phyloP scores from a whole-genome alignment of 2,888 invertebrate genomes.

The Lucinisca nassula region DNA sequence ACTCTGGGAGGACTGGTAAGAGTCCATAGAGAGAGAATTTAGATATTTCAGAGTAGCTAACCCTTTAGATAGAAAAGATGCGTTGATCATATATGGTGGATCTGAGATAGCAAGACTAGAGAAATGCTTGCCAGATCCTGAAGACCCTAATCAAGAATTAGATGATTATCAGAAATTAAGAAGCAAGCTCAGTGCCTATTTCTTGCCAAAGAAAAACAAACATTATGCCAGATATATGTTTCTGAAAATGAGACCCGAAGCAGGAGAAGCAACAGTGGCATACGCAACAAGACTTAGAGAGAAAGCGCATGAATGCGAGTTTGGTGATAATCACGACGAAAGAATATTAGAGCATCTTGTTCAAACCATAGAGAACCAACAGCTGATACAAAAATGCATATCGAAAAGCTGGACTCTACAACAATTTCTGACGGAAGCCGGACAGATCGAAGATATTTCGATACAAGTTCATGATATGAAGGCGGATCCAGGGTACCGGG shows the following conservation, averaged over 20 bases:
- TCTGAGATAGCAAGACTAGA: no score
- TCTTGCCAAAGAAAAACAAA: background rate
- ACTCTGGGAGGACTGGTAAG: conserved; percentile 9
- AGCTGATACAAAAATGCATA: background rate
- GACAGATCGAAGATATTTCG: background rate
- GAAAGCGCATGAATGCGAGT: background rate
- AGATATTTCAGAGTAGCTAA: no score
- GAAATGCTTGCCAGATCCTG: background rate
- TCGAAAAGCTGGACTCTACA: background rate
- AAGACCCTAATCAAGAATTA: background rate
- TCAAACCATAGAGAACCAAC: background rate
- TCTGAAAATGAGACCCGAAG: background rate
- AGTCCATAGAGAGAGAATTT: conserved; percentile 1
- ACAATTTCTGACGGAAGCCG: conserved; percentile 2
- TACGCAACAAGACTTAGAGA: background rate
- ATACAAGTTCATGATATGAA: conserved; percentile 1
- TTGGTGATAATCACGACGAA: background rate
- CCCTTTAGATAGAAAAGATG: conserved; percentile 1
- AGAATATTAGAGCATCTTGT: background rate
- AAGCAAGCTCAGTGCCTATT: background rate
- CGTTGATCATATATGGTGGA: background rate
- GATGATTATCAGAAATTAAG: background rate
- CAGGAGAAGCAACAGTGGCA: background rate
- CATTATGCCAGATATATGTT: background rate
- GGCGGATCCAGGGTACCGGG: background rate